Evolutionary conservation across 2,113 vertebrate species (phyloP).

Genomic region (Sinocyclocheilus anophthalmus): DNA sequence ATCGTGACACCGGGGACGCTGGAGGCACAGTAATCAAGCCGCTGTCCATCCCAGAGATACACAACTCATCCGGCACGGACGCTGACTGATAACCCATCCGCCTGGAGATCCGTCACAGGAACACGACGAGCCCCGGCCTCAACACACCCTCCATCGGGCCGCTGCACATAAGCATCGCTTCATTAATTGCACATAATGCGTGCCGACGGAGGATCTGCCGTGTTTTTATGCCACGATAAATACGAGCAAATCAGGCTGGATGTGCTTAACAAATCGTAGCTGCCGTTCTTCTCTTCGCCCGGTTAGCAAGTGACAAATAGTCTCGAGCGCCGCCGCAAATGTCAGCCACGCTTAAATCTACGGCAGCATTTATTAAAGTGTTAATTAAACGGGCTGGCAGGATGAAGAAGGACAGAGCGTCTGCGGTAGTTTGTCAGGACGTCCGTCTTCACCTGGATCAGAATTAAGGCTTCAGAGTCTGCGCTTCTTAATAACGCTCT

Average conservation of each 20-base stretch:
- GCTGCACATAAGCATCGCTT: slow-evolving; percentile 79
- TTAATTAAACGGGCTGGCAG: slow-evolving; percentile 78
- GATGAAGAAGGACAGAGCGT: slow-evolving; percentile 65
- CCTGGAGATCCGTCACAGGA: background rate
- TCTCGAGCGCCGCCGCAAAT: slow-evolving; percentile 60
- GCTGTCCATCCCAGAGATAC: slow-evolving; percentile 86
- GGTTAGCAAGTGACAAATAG: slow-evolving; percentile 68
- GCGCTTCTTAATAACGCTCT: background rate
- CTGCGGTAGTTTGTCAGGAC: slow-evolving; percentile 58
- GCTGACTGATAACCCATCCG: background rate
- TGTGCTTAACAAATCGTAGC: background rate
- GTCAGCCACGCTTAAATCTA: slow-evolving; percentile 74
- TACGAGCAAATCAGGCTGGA: slow-evolving; percentile 36
- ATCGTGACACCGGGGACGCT: slow-evolving; percentile 80
- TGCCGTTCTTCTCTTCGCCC: background rate
- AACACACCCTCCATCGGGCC: background rate
- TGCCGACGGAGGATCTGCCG: slow-evolving; percentile 35
- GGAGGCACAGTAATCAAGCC: slow-evolving; percentile 86
- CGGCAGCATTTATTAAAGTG: slow-evolving; percentile 77
- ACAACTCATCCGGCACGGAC: slow-evolving; percentile 88
- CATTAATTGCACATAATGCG: slow-evolving; percentile 88
- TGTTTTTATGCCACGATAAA: slow-evolving; percentile 63
- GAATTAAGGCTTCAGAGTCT: slow-evolving; percentile 47
- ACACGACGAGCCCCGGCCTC: background rate
- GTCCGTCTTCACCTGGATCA: slow-evolving; percentile 50